Base-by-base conservation (phyloP, 2,797 vertebrate species). In the Platalea minor region DNA sequence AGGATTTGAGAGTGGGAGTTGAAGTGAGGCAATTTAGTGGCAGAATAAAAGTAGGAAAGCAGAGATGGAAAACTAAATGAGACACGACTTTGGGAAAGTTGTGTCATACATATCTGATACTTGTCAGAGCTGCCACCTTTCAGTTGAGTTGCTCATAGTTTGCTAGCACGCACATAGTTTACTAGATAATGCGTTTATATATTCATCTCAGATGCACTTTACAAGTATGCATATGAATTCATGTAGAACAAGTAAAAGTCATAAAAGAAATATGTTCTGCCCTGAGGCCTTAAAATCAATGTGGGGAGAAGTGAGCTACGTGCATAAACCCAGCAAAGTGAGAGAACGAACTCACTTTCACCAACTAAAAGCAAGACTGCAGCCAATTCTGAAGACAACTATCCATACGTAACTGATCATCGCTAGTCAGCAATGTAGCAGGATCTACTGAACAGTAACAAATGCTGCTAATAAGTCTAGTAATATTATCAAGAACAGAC, bases 181-280 rank as follows among this genome's bases (percentile, higher is more conserved):
- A 31, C 77, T 64, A 14, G 75, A 31, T 70, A 70, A 65, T 28
- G 12, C 61, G 50, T 92, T 87, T 79, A 74, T 74, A 10, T 63
- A 53, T 75, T 89, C 23, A 37, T 92, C 83, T 85, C 26, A 28
- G 68, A 70, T 80, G 33, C 39, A 24, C 41, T 89, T 85, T 46
- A 63, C 46, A 28, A 80, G n/a, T 61, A 51, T 70, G 51, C 39
- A 28, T 89, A 54, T 46, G 74, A 93, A 85, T 85, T 74, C 35
- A 85, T 83, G 60, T 67, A 88, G 77, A 95, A 76, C 70, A 81
- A 91, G 33, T 89, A 76, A 54, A 88, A 85, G 80, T 76, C 39
- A 61, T 85, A 60, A 85, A 95, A 92, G 39, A 94, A 80, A n/a
- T 48, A 51, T 39, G 57, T 93, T 35, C 70, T 92, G 56, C 80